Evolutionary conservation across 2,888 invertebrate genomes (phyloP), one percentile per base, ranked within the genome.

Genomic region (Morpho helenor): DNA sequence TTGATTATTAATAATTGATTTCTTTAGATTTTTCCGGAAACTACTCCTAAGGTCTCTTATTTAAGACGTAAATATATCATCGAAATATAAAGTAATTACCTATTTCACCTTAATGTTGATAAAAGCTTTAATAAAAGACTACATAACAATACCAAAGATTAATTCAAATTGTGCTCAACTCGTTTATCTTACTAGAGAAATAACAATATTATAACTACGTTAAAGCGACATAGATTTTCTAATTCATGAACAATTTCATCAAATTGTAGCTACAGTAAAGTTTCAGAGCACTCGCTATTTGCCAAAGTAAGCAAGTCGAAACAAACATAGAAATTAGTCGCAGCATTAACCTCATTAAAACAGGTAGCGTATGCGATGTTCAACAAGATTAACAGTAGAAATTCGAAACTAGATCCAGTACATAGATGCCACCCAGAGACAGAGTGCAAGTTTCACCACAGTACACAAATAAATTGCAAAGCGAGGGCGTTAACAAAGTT

Each of bases 401-500:
- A 79, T 78, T 77, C 70, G 75, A 72, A 77, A 74, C 71, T 76
- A 75, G 44, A 49, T 49, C 54, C 54, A 55, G 74, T 73, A 76
- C 73, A 75, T 73, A 52, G 62, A 54, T 54, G 56, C 43, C 45
- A 49, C 56, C 46, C 42, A 47, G 41, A 59, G 52, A 59, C 55
- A 46, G 45, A 59, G 71, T 71, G 67, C 68, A 82, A 82, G 79
- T 83, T 84, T 79, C 68, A 66, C 81, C 77, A 75, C 78, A 77
- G 73, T 69, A 65, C 79, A 63, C 79, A 83, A 82, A 87, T 83
- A 82, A 80, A 84, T 84, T 80, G 81, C 82, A 80, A 81, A 77
- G 79, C 84, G 80, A 85, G 82, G 82, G 82, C 82, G 84, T 84
- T 82, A 85, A 81, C 86, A 84, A 86, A 87, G 80, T 87, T 86